A percentile compares a stretch with the other conserved stretches of the same genome.
These are phyloP conservation scores for Brachionus asplanchnoidis DNA, from an alignment of 1,140 invertebrate genomes.

Conservation along the genomic window DNA sequence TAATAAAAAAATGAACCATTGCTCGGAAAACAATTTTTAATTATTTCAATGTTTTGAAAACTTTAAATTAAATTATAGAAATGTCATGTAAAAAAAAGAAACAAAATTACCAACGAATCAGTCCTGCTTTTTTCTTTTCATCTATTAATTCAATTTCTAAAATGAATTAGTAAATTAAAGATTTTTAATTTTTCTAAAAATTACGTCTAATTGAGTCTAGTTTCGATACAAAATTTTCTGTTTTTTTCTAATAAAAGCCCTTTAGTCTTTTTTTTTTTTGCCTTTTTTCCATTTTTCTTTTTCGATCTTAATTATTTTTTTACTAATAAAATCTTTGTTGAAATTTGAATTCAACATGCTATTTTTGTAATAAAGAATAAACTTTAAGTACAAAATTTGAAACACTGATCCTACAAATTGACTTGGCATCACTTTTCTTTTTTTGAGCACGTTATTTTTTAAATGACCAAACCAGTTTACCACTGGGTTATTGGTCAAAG, in stretches of 20 bases:
- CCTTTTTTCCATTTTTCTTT: neutral
- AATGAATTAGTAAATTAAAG: neutral
- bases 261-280: neutral
- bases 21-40: neutral
- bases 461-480: conserved; percentile 18
- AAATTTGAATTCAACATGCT: neutral
- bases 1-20: neutral
- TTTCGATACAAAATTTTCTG: neutral
- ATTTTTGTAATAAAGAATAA: neutral
- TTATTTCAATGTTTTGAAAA: neutral
- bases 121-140: neutral
- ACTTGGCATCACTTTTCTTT: conserved; percentile 28
- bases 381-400: neutral
- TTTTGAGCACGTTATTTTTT: neutral
- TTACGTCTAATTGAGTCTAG: neutral
- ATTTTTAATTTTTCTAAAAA: neutral
- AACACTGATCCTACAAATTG: neutral
- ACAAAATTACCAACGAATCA: neutral
- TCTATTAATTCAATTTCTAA: neutral
- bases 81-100: neutral
- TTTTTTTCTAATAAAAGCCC: neutral
- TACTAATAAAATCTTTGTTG: neutral
- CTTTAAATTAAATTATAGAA: too few relatives aligned
- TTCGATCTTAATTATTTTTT: neutral
- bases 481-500: neutral